Conservation (phyloP, 1,140 invertebrate species). For the Schlechtendalia chinensis region DNA sequence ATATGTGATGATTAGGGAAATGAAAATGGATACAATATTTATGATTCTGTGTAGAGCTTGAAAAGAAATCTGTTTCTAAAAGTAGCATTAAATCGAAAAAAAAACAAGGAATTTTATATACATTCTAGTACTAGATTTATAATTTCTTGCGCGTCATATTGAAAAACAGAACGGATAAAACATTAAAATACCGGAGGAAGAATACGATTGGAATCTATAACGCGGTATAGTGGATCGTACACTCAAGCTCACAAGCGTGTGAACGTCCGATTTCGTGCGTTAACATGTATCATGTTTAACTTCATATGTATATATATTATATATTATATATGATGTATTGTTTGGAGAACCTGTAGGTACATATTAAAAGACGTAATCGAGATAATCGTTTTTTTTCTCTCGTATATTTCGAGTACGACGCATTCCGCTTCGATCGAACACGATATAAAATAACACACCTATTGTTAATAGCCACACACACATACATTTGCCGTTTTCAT, state of each 20-base stretch:
- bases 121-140: too few species aligned
- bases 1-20: too few species aligned
- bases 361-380: background rate
- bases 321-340: background rate
- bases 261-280: constrained; percentile 18
- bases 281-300: background rate
- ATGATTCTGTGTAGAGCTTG: too few species aligned
- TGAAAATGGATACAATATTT: too few species aligned
- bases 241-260: background rate
- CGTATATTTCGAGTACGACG: background rate
- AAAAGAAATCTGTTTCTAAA: too few species aligned
- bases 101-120: too few species aligned
- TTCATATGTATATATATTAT: background rate
- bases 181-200: background rate
- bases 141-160: too few species aligned
- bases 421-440: too few species aligned
- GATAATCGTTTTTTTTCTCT: background rate
- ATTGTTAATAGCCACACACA: too few species aligned
- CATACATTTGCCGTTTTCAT: too few species aligned
- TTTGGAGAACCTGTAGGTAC: constrained; percentile 3
- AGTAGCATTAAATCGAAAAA: too few species aligned
- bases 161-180: background rate
- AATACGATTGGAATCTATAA: too few species aligned
- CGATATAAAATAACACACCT: background rate
- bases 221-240: background rate